Conservation (phyloP, 2,888 invertebrate genomes). For the Autographa gamma region DNA sequence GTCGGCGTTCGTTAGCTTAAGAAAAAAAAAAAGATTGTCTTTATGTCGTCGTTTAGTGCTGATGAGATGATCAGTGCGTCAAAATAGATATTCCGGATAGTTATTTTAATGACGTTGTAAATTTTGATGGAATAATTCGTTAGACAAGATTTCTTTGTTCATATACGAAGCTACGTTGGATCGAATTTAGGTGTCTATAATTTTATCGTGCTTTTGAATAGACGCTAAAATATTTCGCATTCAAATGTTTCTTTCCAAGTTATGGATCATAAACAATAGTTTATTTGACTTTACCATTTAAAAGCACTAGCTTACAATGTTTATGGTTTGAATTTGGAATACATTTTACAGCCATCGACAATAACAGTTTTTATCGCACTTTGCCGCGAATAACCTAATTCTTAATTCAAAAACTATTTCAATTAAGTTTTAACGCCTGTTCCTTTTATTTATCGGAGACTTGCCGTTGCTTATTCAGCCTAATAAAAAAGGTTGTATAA, state of each 20-base stretch:
- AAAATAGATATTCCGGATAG: conserved; percentile 55
- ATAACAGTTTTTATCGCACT: neutral
- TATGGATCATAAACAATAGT: neutral
- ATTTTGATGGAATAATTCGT: conserved; percentile 48
- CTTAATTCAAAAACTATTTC: conserved; percentile 6
- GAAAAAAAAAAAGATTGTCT: conserved; percentile 52
- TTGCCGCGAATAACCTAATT: conserved; percentile 1
- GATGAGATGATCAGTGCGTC: conserved; percentile 57
- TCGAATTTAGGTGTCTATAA: neutral
- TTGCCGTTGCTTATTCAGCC: neutral
- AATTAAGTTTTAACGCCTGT: neutral
- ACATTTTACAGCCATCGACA: conserved; percentile 3
- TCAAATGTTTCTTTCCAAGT: neutral
- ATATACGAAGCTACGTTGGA: conserved; percentile 2
- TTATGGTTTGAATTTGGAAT: conserved; percentile 1
- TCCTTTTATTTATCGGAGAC: neutral
- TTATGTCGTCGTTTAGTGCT: conserved; percentile 60
- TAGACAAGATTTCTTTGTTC: conserved; percentile 42
- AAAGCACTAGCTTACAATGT: neutral
- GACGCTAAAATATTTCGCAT: conserved; percentile 3
- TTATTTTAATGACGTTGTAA: conserved; percentile 47
- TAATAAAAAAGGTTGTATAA: neutral
- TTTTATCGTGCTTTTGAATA: neutral
- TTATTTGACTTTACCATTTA: neutral
- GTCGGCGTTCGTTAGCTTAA: conserved; percentile 71